Conservation (phyloP, 2,113 vertebrate species). For the Chauna torquata region DNA sequence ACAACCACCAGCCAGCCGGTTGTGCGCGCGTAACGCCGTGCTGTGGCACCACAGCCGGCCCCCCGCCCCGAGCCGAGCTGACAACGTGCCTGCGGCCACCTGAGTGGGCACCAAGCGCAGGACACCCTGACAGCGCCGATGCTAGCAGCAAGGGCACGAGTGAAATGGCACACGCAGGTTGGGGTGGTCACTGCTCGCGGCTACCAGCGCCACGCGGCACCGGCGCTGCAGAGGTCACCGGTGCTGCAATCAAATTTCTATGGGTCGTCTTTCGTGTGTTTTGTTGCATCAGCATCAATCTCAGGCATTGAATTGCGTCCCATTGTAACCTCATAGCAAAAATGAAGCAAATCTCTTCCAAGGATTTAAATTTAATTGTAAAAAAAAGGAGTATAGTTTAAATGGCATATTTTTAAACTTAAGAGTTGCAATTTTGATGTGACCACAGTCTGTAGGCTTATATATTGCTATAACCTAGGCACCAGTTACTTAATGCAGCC, state of each 20-base stretch:
- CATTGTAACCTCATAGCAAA: neutral
- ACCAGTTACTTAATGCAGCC: neutral
- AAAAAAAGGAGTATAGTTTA: neutral
- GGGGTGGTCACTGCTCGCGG: no score
- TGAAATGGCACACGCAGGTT: no score
- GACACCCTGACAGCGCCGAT: no score
- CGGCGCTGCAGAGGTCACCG: no score
- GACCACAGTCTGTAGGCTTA: neutral
- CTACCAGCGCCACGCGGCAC: no score
- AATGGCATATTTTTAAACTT: neutral
- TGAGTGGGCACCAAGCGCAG: no score
- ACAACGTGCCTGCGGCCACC: no score
- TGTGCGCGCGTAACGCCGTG: fast-evolving
- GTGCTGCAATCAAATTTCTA: no score
- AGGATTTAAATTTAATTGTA: neutral
- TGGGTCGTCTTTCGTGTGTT: no score
- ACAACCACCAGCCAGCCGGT: neutral
- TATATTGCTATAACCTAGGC: neutral
- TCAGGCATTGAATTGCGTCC: neutral
- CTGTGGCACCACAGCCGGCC: neutral
- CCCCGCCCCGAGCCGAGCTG: neutral
- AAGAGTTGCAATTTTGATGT: neutral
- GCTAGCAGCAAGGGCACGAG: no score
- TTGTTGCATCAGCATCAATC: neutral
- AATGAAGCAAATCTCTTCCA: neutral